These are phyloP conservation scores for Procapra przewalskii DNA, from an alignment of 2,113 vertebrate genomes.

Conservation along the genomic window DNA sequence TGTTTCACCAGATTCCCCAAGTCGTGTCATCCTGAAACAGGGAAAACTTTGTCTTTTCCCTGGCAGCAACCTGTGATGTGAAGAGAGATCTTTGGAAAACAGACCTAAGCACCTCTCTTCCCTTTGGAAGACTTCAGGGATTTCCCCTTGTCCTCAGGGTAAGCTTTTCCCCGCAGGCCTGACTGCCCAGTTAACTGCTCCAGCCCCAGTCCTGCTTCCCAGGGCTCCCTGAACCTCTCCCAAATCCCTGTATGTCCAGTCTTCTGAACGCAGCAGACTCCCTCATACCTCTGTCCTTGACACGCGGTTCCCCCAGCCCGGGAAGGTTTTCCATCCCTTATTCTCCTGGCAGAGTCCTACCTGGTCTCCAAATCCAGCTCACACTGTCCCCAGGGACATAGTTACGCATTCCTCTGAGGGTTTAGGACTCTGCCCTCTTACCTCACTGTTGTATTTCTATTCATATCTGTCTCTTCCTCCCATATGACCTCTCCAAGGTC, in stretches of 20 bases:
- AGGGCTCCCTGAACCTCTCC: not conserved
- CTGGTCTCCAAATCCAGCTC: not conserved
- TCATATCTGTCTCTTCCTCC: not conserved
- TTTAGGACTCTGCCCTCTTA: not conserved
- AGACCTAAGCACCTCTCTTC: not conserved
- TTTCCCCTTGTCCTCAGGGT: not conserved
- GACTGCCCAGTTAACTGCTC: too few relatives aligned
- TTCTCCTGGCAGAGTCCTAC: not conserved
- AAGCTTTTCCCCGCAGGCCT: too few relatives aligned
- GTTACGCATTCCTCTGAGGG: not conserved
- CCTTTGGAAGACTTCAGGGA: not conserved
- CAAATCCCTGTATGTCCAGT: accelerated
- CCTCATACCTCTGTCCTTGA: too few relatives aligned
- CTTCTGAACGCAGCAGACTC: not conserved
- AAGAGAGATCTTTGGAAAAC: not conserved
- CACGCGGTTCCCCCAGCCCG: accelerated
- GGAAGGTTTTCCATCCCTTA: not conserved
- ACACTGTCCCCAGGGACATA: too few relatives aligned
- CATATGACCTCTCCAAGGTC: not conserved
- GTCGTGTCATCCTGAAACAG: not conserved
- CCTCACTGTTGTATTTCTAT: not conserved
- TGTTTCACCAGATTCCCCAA: not conserved
- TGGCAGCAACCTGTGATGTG: accelerated
- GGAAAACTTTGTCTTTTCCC: not conserved
- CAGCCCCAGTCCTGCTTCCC: not conserved